Conservation (phyloP, 1,140 invertebrate genomes). For the Odontomachus brunneus region DNA sequence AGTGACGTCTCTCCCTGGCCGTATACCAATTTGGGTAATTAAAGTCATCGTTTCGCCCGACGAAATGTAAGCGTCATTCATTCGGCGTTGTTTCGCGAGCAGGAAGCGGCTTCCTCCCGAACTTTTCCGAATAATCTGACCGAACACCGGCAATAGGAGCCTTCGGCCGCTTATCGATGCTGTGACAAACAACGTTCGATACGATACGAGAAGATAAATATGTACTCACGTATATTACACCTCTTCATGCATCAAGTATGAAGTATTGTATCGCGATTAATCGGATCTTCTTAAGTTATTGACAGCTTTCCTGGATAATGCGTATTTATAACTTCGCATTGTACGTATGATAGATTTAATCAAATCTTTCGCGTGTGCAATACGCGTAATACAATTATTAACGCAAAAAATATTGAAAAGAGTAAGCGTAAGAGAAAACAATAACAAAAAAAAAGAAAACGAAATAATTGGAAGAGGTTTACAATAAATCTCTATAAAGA, state of each 20-base stretch:
- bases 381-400: background rate
- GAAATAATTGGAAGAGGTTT: no score
- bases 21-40: conserved; percentile 24
- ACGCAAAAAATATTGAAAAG: no score
- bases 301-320: background rate
- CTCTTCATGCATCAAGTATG: background rate
- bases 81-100: background rate
- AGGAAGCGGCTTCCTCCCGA: background rate
- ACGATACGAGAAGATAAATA: conserved; percentile 10
- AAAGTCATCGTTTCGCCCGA: conserved; percentile 3
- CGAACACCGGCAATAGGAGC: conserved; percentile 31
- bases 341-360: background rate
- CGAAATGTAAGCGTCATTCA: background rate
- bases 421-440: no score
- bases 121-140: conserved; percentile 11
- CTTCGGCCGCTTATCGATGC: conserved; percentile 5
- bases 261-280: background rate
- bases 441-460: no score
- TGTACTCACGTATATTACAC: background rate
- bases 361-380: background rate
- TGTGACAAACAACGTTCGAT: background rate
- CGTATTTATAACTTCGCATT: conserved; percentile 1
- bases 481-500: no score
- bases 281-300: background rate
- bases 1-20: background rate